phyloP scores from a whole-genome alignment of 2,113 vertebrate species.

The Gymnorhina tibicen region DNA sequence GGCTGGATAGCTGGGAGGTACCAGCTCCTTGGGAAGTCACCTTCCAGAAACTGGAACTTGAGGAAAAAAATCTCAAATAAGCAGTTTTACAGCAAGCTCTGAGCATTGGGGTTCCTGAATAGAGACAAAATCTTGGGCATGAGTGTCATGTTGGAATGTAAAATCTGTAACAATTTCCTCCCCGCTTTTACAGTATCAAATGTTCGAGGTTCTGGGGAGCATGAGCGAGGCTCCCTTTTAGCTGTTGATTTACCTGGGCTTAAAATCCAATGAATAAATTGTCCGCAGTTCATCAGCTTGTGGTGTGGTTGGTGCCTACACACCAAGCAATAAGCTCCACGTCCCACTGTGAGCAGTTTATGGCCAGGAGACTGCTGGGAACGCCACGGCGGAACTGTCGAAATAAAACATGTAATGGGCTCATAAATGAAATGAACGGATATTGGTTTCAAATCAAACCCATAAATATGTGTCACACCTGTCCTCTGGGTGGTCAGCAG shows the following conservation, averaged over 20 bases:
- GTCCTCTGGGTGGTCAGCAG: conserved; percentile 36
- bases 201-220: neutral
- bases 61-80: neutral
- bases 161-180: neutral
- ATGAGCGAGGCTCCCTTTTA: neutral
- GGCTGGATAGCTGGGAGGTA: neutral
- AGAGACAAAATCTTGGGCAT: neutral
- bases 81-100: neutral
- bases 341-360: neutral
- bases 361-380: neutral
- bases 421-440: neutral
- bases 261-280: conserved; percentile 60
- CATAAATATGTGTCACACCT: conserved; percentile 1
- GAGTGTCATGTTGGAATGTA: neutral
- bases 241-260: conserved; percentile 30
- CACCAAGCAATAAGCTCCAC: conserved; percentile 19
- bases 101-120: neutral
- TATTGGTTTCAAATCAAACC: conserved; percentile 32
- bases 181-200: neutral
- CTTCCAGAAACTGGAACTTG: neutral
- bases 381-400: neutral
- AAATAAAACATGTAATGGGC: neutral
- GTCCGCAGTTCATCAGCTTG: conserved; percentile 15
- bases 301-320: neutral
- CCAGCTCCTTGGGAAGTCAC: neutral